These are phyloP conservation scores for Leistus spinibarbis DNA, from an alignment of 2,888 invertebrate genomes.

Conservation along the genomic window DNA sequence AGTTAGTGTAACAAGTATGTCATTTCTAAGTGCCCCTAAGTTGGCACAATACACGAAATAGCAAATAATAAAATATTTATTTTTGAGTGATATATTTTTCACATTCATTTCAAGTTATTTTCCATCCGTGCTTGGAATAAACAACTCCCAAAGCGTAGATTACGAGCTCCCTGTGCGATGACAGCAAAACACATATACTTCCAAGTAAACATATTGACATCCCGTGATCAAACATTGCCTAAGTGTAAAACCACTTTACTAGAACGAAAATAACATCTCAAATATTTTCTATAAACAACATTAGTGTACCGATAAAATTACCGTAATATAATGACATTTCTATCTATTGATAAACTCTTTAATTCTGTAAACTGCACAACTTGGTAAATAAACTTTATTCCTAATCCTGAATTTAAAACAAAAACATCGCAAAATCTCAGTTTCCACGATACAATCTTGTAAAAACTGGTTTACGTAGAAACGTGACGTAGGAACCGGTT, in stretches of 20 bases:
- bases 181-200: conserved; percentile 1
- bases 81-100: too few relatives aligned
- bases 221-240: conserved; percentile 23
- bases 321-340: not conserved
- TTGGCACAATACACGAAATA: too few relatives aligned
- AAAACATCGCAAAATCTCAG: not conserved
- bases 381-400: too few relatives aligned
- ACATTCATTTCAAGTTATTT: too few relatives aligned
- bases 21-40: too few relatives aligned
- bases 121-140: not conserved
- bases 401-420: too few relatives aligned
- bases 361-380: too few relatives aligned
- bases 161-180: conserved; percentile 12
- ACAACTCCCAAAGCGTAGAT: conserved; percentile 23
- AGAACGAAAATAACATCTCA: not conserved
- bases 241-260: conserved; percentile 19
- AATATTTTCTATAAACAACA: not conserved
- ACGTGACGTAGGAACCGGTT: too few relatives aligned
- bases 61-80: too few relatives aligned
- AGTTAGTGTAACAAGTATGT: too few relatives aligned
- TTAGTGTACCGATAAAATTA: not conserved
- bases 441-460: not conserved
- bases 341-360: too few relatives aligned
- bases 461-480: not conserved
- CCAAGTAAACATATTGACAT: conserved; percentile 30